Evolutionary conservation across 2,797 vertebrate genomes (phyloP).

Genomic region (Acrocephalus scirpaceus): DNA sequence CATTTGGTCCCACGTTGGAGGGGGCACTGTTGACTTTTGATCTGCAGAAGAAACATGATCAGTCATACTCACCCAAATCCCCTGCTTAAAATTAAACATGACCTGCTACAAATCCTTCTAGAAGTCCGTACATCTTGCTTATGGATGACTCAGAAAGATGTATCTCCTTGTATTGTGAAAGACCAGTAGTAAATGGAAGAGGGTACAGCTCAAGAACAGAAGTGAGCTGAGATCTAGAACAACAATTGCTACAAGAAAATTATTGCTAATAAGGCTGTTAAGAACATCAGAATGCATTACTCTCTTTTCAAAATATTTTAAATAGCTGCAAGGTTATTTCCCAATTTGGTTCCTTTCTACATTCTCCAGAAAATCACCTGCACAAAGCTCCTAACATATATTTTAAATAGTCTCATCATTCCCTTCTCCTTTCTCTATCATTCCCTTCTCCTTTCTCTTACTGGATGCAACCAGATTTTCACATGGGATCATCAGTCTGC

Average conservation of each 20-base stretch:
- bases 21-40: neutral
- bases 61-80: neutral
- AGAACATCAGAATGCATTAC: neutral
- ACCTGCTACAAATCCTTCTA: neutral
- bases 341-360: neutral
- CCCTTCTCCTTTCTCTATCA: neutral
- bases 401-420: neutral
- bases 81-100: neutral
- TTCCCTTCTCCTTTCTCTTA: neutral
- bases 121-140: neutral
- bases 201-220: neutral
- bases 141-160: neutral
- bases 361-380: neutral
- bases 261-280: neutral
- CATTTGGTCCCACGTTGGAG: conserved; percentile 34
- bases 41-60: neutral
- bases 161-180: neutral
- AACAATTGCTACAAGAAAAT: neutral
- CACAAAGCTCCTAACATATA: neutral
- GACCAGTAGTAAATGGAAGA: neutral
- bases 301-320: neutral
- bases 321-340: neutral
- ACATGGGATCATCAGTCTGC: neutral
- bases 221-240: neutral
- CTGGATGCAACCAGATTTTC: neutral